Conservation (phyloP, 2,113 vertebrate genomes). For the Pseudorectes ferrugineus region DNA sequence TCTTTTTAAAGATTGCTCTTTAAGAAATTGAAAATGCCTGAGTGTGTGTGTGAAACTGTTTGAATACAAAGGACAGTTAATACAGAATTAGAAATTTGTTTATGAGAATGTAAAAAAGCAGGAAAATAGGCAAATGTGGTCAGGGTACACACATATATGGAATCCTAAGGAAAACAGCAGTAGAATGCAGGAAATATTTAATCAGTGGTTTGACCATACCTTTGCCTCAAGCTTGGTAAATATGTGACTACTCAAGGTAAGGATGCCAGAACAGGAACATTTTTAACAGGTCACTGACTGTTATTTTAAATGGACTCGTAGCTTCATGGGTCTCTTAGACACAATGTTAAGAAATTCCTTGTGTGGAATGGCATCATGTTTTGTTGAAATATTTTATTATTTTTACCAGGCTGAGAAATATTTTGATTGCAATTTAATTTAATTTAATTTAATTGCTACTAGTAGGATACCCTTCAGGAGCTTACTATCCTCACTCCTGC, state of each 20-base stretch:
- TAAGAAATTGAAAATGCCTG: not conserved
- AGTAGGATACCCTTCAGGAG: not conserved
- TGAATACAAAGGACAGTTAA: not conserved
- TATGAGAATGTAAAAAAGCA: not conserved
- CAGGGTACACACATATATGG: not conserved
- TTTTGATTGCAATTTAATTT: not conserved
- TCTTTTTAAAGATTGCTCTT: not conserved
- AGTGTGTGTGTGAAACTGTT: not conserved
- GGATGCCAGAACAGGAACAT: not conserved
- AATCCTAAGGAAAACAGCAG: not conserved
- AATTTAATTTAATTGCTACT: not conserved
- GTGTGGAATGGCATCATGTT: not conserved
- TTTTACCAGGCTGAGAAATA: not conserved
- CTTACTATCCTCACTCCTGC: not conserved
- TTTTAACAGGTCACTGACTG: not conserved
- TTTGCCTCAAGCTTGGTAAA: slow-evolving; percentile 15
- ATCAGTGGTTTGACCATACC: not conserved
- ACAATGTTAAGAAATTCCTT: not conserved
- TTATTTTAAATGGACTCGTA: not conserved
- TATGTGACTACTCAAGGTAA: slow-evolving; percentile 45
- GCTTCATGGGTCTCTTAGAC: not conserved
- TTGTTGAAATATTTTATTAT: not conserved
- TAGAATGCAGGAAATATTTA: slow-evolving; percentile 9
- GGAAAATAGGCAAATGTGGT: not conserved
- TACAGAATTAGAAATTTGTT: not conserved